Evolutionary conservation across 2,797 vertebrate genomes (phyloP).

Genomic region (Liasis olivaceus): DNA sequence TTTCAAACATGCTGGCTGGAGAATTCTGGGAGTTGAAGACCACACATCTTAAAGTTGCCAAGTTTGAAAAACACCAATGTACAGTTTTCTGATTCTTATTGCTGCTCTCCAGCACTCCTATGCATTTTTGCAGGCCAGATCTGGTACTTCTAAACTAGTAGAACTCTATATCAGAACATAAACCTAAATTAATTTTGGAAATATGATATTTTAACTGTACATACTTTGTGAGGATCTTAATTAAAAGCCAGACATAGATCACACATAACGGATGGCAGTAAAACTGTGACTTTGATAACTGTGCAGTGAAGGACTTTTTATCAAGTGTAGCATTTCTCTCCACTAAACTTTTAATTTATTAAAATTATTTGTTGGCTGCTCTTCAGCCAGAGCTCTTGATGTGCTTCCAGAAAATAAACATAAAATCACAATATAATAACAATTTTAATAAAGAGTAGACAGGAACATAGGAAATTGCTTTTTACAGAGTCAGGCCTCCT

Average conservation of each 20-base stretch:
- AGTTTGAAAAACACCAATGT: not conserved
- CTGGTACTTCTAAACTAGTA: not conserved
- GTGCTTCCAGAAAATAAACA: not conserved
- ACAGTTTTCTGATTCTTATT: not conserved
- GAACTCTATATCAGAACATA: not conserved
- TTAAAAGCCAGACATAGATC: not conserved
- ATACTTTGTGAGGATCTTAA: accelerated
- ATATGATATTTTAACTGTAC: not conserved
- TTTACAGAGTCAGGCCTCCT: not conserved
- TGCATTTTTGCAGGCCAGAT: no score
- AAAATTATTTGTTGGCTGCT: not conserved
- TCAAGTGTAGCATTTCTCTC: not conserved
- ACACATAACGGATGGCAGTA: not conserved
- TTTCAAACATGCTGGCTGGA: not conserved
- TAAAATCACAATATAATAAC: not conserved
- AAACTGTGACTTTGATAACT: not conserved
- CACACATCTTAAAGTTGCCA: not conserved
- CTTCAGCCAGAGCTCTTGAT: not conserved
- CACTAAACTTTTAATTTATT: not conserved
- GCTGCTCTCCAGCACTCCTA: not conserved
- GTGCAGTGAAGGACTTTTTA: not conserved
- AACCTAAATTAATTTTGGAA: not conserved
- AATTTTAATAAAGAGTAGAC: not conserved
- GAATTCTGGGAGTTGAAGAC: not conserved
- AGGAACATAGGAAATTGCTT: not conserved